Evolutionary conservation across 2,888 invertebrate genomes (phyloP), one percentile per base, ranked within the genome.

Genomic region (Eupsilia transversa): DNA sequence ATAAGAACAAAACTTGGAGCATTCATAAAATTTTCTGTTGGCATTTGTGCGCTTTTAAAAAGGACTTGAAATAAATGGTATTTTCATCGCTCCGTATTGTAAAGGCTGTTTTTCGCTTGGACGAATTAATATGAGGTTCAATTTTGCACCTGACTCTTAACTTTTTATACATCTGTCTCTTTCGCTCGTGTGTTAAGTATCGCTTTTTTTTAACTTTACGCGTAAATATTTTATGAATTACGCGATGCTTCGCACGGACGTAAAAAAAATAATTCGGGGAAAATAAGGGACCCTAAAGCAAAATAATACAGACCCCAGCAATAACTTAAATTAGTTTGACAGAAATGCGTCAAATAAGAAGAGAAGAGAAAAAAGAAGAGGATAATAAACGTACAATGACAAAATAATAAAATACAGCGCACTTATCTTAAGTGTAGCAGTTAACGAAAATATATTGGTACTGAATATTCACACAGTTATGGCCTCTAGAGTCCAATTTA

Each of bases 1-100:
- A 85, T 82, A 80, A 77, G 80, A 86, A 75, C 79, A 76, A 80
- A 80, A 74, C 52, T 77, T 72, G 75, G 80, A 74, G 79, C 78
- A 80, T 89, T 86, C 82, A 85, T 84, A 87, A 83, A 84, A 89
- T 43, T 78, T 86, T 85, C 82, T 74, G 76, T 77, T 81, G 63
- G 68, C 79, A 68, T 80, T 82, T 77, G 74, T 72, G 77, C 69
- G 80, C 80, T 87, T 87, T 86, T 87, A 84, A 79, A 83, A 82
- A 83, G 74, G 69, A 77, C 83, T 86, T 82, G 82, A 82, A 86
- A 89, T 85, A 89, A 89, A 86, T 74, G 71, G 65, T 73, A 80
- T 84, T 86, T 83, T 87, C 71, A 74, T 78, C 73, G 74, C 54
- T 70, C 56, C 59, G 73, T 74, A 85, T 79, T 82, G 63, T 74